Conservation (phyloP, 2,113 vertebrate species). For the Crotalus tigris region DNA sequence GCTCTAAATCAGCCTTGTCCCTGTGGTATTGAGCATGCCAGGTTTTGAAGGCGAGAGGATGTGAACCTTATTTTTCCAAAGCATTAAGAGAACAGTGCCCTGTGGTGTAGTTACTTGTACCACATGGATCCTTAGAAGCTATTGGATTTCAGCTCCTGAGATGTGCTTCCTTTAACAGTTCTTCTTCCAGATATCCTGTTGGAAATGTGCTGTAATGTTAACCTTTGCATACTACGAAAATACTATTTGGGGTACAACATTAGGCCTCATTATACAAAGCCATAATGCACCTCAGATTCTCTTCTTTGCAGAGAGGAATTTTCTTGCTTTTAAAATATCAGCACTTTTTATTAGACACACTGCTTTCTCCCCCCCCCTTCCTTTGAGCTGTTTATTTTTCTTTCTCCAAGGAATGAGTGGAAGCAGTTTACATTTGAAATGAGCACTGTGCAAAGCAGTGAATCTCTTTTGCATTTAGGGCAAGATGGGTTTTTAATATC, state of each 20-base stretch:
- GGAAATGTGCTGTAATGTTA: background rate
- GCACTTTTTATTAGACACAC: background rate
- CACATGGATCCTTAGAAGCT: background rate
- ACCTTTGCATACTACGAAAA: background rate
- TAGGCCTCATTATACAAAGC: background rate
- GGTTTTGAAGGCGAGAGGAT: background rate
- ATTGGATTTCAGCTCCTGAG: background rate
- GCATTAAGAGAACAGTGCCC: background rate
- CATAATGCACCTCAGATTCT: background rate
- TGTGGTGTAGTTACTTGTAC: background rate
- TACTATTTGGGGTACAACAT: background rate
- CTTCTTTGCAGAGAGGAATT: background rate
- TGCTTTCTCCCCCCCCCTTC: background rate
- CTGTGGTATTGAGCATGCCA: background rate
- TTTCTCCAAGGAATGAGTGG: background rate
- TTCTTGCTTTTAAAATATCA: background rate
- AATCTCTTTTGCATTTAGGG: constrained; percentile 8
- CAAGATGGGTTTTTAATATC: background rate
- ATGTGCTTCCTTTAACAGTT: background rate
- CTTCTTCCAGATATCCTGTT: background rate
- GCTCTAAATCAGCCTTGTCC: background rate
- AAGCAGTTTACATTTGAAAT: background rate
- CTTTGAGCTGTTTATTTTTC: background rate
- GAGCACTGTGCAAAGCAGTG: background rate
- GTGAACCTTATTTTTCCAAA: background rate